These are phyloP conservation scores for Anseranas semipalmata DNA, from an alignment of 2,113 vertebrate species.

Conservation along the genomic window DNA sequence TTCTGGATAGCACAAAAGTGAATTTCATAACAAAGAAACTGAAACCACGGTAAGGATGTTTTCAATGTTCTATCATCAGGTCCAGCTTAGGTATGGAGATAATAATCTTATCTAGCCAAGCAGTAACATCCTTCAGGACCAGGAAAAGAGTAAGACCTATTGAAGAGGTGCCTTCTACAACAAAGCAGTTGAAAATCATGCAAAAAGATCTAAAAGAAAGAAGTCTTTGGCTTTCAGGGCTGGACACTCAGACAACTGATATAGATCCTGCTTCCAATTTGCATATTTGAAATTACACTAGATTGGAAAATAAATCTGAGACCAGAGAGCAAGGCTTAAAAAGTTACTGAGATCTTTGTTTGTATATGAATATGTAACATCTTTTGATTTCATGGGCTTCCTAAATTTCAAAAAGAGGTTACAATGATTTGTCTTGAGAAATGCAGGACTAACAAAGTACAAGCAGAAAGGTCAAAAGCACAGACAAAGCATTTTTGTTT, in stretches of 20 bases:
- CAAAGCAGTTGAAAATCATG: background rate
- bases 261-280: background rate
- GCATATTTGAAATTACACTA: background rate
- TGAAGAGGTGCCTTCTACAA: background rate
- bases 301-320: background rate
- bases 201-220: background rate
- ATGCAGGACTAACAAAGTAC: background rate
- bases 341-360: background rate
- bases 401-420: background rate
- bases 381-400: background rate
- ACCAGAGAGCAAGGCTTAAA: background rate
- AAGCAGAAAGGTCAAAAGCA: background rate
- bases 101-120: background rate
- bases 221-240: background rate
- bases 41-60: background rate
- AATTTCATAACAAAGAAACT: background rate
- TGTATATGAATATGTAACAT: background rate
- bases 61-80: background rate
- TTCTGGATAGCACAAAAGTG: background rate
- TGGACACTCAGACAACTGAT: background rate
- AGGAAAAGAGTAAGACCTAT: background rate
- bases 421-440: background rate
- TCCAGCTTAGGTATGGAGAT: background rate
- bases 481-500: background rate
- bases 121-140: background rate